Evolutionary conservation across 1,140 invertebrate genomes (phyloP).

Genomic region (Bombus soroeensis): DNA sequence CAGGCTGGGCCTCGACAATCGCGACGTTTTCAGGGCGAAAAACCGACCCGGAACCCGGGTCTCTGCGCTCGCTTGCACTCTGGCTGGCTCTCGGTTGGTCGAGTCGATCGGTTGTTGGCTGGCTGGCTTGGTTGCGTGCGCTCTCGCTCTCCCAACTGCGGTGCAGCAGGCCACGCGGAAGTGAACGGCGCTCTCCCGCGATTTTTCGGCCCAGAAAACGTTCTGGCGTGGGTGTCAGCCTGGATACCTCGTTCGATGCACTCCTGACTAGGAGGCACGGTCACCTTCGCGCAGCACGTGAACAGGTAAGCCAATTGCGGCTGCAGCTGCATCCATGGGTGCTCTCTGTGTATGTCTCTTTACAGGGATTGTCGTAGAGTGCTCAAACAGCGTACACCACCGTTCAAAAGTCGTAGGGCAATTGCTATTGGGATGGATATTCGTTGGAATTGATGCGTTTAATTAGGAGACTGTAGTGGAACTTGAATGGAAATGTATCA

Average conservation of each 20-base stretch:
- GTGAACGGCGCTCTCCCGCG: slow-evolving; percentile 71
- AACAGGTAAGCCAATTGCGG: slow-evolving; percentile 40
- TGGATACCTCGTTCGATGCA: slow-evolving; percentile 74
- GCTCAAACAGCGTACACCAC: too few species aligned
- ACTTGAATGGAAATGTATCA: too few species aligned
- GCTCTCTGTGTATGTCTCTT: too few species aligned
- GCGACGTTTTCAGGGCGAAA: slow-evolving; percentile 74
- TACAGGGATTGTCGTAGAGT: too few species aligned
- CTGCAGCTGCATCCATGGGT: slow-evolving; percentile 19
- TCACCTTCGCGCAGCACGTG: slow-evolving; percentile 58
- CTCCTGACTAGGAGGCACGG: slow-evolving; percentile 55
- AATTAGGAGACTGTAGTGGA: too few species aligned
- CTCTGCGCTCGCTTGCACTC: slow-evolving; percentile 16
- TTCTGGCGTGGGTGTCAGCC: slow-evolving; percentile 72
- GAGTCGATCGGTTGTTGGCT: not conserved
- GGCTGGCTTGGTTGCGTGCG: slow-evolving; percentile 7
- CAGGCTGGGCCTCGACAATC: slow-evolving; percentile 65
- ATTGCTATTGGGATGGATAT: too few species aligned
- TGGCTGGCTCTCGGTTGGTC: not conserved
- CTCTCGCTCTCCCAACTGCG: slow-evolving; percentile 15
- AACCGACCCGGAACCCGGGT: slow-evolving; percentile 70
- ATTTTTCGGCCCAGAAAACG: slow-evolving; percentile 77
- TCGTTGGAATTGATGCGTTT: rapidly evolving
- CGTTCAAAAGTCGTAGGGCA: too few species aligned
- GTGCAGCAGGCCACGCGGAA: slow-evolving; percentile 71